Percentiles rank a stretch among this genome's conserved stretches.
phyloP scores from a whole-genome alignment of 2,113 vertebrate genomes.

The Pomatostomus ruficeps region DNA sequence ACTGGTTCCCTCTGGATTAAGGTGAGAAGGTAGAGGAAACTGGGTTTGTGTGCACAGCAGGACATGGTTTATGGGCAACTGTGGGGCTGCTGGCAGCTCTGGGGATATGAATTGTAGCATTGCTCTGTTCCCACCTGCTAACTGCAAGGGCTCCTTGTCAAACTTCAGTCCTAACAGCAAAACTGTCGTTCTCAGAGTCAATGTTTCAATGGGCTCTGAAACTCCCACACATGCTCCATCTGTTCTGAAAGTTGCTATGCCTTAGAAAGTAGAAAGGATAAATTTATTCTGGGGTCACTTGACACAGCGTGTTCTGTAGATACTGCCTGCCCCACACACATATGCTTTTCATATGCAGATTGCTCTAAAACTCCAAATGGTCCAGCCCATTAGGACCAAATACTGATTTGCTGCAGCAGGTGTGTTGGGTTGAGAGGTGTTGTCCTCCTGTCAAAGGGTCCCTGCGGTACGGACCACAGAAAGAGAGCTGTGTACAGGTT shows the following conservation, averaged over 20 bases:
- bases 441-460: background rate
- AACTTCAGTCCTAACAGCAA: background rate
- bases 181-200: background rate
- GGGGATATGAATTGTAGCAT: background rate
- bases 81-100: background rate
- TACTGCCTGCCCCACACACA: too few species aligned
- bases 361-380: background rate
- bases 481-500: background rate
- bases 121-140: background rate
- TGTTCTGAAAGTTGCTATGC: background rate
- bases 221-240: background rate
- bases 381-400: background rate
- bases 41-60: background rate
- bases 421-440: accelerated
- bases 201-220: background rate
- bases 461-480: background rate
- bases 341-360: background rate
- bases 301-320: background rate
- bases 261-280: background rate
- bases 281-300: background rate
- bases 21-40: background rate
- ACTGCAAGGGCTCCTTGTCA: background rate
- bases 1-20: background rate
- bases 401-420: background rate
- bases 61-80: background rate